phyloP scores from a whole-genome alignment of 2,888 invertebrate species.

The Agrochola lota region DNA sequence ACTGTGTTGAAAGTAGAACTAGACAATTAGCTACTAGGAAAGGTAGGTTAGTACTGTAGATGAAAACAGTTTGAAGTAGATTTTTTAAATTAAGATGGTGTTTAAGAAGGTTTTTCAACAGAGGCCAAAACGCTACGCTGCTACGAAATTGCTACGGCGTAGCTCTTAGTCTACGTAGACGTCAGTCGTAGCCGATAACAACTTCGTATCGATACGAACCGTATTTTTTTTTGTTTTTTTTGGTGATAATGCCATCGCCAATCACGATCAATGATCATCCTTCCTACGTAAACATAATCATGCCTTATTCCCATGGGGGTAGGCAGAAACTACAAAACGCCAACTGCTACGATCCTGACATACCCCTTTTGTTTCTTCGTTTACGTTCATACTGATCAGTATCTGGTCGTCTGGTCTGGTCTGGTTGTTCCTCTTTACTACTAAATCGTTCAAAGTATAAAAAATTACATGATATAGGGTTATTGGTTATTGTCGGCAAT shows the following conservation, averaged over 20 bases:
- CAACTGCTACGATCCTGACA: background rate
- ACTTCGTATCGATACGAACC: no score
- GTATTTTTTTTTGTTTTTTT: background rate
- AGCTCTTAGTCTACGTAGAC: constrained; percentile 7
- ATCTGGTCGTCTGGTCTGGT: background rate
- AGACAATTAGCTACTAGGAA: background rate
- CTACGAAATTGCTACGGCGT: constrained; percentile 24
- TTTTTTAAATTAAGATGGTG: no score
- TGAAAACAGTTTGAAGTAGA: background rate
- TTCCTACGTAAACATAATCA: no score
- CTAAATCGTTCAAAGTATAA: background rate
- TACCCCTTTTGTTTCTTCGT: background rate
- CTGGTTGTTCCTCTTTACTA: background rate
- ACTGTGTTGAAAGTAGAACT: background rate
- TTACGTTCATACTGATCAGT: background rate
- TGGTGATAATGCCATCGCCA: background rate
- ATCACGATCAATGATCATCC: background rate
- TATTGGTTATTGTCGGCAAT: no score
- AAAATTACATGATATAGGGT: background rate
- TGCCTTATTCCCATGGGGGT: background rate
- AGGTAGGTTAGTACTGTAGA: background rate
- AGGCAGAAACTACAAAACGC: background rate
- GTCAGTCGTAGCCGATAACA: background rate
- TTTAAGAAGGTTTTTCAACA: background rate
- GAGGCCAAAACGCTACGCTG: background rate